Conservation (phyloP, 2,113 vertebrate species). For the Rissa tridactyla region DNA sequence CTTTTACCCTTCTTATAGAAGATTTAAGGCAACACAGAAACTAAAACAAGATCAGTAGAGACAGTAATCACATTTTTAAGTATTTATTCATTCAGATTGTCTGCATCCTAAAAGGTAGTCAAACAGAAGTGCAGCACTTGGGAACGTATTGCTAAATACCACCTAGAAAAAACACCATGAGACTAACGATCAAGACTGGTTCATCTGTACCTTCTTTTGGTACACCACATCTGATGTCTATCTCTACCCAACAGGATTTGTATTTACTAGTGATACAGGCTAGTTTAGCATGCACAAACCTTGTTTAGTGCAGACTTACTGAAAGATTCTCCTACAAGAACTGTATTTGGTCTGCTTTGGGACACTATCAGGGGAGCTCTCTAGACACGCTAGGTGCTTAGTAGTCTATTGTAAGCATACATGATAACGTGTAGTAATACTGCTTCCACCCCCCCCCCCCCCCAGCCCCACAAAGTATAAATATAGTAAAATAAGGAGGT, state of each 20-base stretch:
- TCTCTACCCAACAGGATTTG: background rate
- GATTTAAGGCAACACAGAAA: background rate
- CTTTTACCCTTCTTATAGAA: background rate
- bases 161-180: background rate
- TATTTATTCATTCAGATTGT: background rate
- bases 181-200: background rate
- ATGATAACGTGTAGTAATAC: background rate
- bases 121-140: background rate
- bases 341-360: background rate
- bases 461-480: background rate
- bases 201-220: background rate
- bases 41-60: background rate
- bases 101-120: background rate
- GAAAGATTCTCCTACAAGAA: background rate
- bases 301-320: background rate
- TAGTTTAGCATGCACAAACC: background rate
- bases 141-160: background rate
- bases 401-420: background rate
- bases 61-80: background rate
- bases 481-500: background rate
- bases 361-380: background rate
- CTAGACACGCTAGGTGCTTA: background rate
- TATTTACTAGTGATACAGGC: background rate
- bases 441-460: background rate
- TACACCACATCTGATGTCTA: background rate